Base-by-base conservation (phyloP, 2,888 invertebrate genomes). In the Aphelenchoides bicaudatus region DNA sequence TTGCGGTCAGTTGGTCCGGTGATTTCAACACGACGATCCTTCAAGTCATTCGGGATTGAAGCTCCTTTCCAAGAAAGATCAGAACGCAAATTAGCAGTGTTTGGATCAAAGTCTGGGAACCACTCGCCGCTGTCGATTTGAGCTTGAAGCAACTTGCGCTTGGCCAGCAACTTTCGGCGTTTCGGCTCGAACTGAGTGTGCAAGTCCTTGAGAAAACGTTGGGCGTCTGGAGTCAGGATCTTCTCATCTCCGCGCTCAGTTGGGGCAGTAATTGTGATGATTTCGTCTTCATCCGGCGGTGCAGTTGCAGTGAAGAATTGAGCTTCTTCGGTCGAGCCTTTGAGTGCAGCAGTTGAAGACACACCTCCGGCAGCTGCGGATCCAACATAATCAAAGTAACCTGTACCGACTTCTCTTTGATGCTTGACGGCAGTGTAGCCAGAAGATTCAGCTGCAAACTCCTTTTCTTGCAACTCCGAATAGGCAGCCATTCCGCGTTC, bases 11-110 rank as follows among this genome's bases (percentile, higher is more conserved):
- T 81, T 66, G 50, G 86, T 83, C 65, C 87, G 77, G 47, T 86
- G 83, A 52, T 78, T 58, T 78, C 78, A 16, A 78, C 78, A 19
- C 77, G 63, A 13, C 80, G 72, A 63, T 80, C 76, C 62, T 70
- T 59, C 39, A 59, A 58, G 37, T 79, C 68, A 16, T 31, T 47
- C 1, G 78, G 79, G 29, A 78, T 66, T 21, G 64, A 52, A n/a
- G 82, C 81, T 46, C 87, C 83, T 70, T 80, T 84, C 87, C 87
- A 87, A 30, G 82, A 75, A 64, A 81, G 81, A 1, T 82, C 82
- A 0, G 75, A 50, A 6, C 78, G 63, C n/a, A 78, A 62, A n/a
- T 83, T 81, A 48, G 80, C 74, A 67, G 86, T 85, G 62, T 80
- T 79, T 8, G 80, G 80, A 38, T 85, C 79, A 62, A 80, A 80